Percentiles rank a stretch among this genome's conserved stretches.
These are phyloP conservation scores for Ciconia maguari DNA, from an alignment of 2,113 vertebrate species.

Conservation along the genomic window DNA sequence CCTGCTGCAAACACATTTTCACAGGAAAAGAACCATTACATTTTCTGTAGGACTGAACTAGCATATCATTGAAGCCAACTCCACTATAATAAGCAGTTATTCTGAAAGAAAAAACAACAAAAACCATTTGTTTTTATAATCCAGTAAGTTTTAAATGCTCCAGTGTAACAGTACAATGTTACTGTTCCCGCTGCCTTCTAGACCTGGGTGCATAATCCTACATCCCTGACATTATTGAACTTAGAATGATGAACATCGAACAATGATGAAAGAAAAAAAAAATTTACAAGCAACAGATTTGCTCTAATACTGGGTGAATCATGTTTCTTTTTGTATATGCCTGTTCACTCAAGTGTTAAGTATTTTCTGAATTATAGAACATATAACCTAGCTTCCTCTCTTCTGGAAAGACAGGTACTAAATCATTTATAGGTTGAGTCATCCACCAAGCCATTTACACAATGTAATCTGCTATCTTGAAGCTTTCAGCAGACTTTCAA, in stretches of 20 bases:
- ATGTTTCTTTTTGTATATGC: neutral
- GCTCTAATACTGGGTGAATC: neutral
- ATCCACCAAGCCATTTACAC: slow-evolving; percentile 20
- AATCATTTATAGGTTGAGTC: slow-evolving; percentile 33
- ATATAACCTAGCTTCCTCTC: neutral
- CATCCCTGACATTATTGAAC: neutral
- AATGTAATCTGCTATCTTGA: neutral
- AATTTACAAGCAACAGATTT: neutral
- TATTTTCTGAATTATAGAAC: slow-evolving; percentile 60
- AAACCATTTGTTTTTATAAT: neutral
- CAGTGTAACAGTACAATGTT: neutral
- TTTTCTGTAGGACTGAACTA: neutral
- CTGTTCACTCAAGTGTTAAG: slow-evolving; percentile 25
- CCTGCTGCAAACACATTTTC: neutral
- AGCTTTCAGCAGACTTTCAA: slow-evolving; percentile 31
- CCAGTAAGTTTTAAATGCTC: neutral
- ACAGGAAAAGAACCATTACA: neutral
- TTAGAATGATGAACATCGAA: neutral
- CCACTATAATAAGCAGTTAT: neutral
- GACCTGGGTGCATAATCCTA: neutral
- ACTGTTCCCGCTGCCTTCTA: neutral
- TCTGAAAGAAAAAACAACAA: neutral
- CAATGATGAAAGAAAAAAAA: neutral
- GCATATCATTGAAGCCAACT: neutral
- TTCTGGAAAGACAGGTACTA: slow-evolving; percentile 21